These are phyloP conservation scores for Tor tambroides DNA, from an alignment of 2,113 vertebrate species.

Conservation along the genomic window DNA sequence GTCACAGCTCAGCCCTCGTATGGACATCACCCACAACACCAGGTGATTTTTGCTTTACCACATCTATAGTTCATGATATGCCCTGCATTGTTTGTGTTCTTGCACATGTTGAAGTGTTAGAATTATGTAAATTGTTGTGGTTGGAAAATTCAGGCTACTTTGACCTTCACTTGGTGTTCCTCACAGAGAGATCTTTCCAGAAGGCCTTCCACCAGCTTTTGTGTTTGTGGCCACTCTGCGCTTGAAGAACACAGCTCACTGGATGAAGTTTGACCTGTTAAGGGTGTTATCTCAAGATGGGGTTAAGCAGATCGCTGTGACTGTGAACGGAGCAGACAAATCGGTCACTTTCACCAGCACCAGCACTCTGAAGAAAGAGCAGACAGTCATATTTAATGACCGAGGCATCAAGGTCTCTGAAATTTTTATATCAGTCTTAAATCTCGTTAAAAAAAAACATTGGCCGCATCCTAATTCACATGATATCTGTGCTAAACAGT, in stretches of 20 bases:
- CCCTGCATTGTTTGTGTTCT: background rate
- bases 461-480: background rate
- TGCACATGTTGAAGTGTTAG: background rate
- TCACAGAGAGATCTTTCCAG: conserved; percentile 69
- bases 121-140: background rate
- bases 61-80: background rate
- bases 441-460: background rate
- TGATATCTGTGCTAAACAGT: background rate
- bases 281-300: conserved; percentile 65
- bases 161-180: background rate
- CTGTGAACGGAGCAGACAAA: conserved; percentile 64
- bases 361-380: conserved; percentile 57
- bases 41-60: conserved; percentile 56
- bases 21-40: conserved; percentile 66
- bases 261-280: conserved; percentile 66
- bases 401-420: conserved; percentile 65
- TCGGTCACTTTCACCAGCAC: conserved; percentile 65
- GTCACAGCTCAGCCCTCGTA: conserved; percentile 60
- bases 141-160: background rate
- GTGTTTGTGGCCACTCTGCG: conserved; percentile 72
- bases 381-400: conserved; percentile 65
- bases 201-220: conserved; percentile 72
- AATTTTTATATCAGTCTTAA: background rate
- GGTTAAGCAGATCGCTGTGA: conserved; percentile 66
- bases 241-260: conserved; percentile 62